Percentiles rank a stretch among this genome's conserved stretches.
Conservation (phyloP, 1,140 invertebrate species). For the Nylanderia fulva region DNA sequence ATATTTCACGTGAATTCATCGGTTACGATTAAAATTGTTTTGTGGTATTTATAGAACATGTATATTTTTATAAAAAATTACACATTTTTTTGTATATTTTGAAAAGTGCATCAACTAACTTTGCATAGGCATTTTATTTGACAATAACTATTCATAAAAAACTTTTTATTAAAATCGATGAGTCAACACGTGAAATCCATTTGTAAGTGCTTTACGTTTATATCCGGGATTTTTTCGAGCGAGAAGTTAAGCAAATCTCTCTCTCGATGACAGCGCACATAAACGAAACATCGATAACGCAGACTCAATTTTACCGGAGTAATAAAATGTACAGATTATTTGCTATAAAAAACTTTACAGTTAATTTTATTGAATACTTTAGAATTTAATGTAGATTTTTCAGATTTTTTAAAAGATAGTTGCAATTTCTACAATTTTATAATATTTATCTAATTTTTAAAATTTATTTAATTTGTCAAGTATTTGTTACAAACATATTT, state of each 20-base stretch:
- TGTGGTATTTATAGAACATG: too few relatives aligned
- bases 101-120: too few relatives aligned
- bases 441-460: not conserved
- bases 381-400: not conserved
- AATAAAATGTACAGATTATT: not conserved
- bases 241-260: not conserved
- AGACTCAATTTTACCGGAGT: not conserved
- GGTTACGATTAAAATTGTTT: too few relatives aligned
- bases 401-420: not conserved
- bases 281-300: not conserved
- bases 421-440: not conserved
- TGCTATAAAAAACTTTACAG: not conserved
- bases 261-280: not conserved
- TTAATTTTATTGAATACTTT: not conserved
- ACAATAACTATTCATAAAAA: too few relatives aligned
- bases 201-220: conserved; percentile 41
- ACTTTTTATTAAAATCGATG: too few relatives aligned
- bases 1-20: too few relatives aligned
- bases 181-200: too few relatives aligned
- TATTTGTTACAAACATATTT: too few relatives aligned
- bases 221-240: not conserved
- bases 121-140: too few relatives aligned
- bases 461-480: not conserved
- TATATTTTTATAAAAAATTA: too few relatives aligned
- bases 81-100: too few relatives aligned